Conservation (phyloP, 2,888 invertebrate species). For the Polia nebulosa region DNA sequence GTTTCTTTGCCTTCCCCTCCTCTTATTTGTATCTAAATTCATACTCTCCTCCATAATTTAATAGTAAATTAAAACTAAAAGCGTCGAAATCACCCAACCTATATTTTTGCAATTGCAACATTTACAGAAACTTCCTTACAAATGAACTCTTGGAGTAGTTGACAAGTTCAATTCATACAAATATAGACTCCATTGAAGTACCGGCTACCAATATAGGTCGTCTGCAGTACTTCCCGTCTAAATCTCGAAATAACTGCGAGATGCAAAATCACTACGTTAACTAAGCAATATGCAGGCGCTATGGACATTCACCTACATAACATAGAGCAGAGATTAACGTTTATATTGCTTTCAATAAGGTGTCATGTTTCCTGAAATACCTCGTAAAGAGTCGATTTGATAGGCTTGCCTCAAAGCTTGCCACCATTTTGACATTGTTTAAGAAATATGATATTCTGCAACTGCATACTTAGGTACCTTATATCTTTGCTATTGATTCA, state of each 20-base stretch:
- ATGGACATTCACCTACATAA: conserved; percentile 43
- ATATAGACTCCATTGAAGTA: conserved; percentile 64
- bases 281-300: conserved; percentile 53
- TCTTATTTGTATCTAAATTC: too few species aligned
- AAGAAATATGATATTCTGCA: conserved; percentile 37
- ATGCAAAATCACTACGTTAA: conserved; percentile 64
- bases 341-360: conserved; percentile 26
- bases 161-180: conserved; percentile 61
- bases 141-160: conserved; percentile 12
- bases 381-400: conserved; percentile 42
- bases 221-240: conserved; percentile 78
- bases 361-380: conserved; percentile 36
- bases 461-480: background rate
- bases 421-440: conserved; percentile 17
- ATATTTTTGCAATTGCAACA: background rate
- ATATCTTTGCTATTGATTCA: conserved; percentile 4
- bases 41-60: too few species aligned
- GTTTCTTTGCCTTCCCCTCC: too few species aligned
- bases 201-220: conserved; percentile 73
- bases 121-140: background rate
- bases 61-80: too few species aligned
- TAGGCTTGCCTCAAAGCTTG: conserved; percentile 7
- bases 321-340: conserved; percentile 38
- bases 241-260: conserved; percentile 72
- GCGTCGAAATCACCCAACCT: too few species aligned